phyloP scores from a whole-genome alignment of 1,140 invertebrate species.

The Euschistus heros region DNA sequence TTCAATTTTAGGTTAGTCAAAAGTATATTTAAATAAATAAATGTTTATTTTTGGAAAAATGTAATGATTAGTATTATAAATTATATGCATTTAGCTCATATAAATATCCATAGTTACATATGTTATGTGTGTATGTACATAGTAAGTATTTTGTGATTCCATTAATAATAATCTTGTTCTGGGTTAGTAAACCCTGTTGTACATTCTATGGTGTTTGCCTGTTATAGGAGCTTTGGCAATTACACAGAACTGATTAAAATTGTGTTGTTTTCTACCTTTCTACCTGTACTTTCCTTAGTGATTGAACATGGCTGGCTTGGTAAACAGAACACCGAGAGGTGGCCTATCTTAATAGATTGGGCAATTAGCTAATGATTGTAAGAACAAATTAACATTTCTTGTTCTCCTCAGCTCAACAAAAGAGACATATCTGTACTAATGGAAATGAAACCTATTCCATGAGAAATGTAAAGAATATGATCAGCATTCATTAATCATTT shows the following conservation, averaged over 20 bases:
- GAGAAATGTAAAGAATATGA: too few species aligned
- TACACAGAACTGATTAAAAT: not conserved
- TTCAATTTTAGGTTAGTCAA: conserved; percentile 1
- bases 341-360: too few species aligned
- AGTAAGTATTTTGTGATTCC: not conserved
- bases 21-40: conserved; percentile 6
- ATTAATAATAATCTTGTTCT: not conserved
- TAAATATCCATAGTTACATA: not conserved
- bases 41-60: conserved; percentile 6
- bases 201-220: conserved; percentile 3
- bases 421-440: too few species aligned
- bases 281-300: too few species aligned
- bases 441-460: too few species aligned
- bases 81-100: not conserved
- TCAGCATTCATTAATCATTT: too few species aligned
- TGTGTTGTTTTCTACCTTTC: too few species aligned
- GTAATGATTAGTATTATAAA: not conserved
- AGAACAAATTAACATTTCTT: too few species aligned
- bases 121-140: not conserved
- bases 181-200: not conserved
- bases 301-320: too few species aligned
- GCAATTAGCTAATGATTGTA: too few species aligned
- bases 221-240: conserved; percentile 7
- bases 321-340: too few species aligned
- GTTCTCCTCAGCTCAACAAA: too few species aligned